Evolutionary conservation across 37 sponge, comb jelly and placozoan genomes (phyloP).

Genomic region (Theonella swinhoei): DNA sequence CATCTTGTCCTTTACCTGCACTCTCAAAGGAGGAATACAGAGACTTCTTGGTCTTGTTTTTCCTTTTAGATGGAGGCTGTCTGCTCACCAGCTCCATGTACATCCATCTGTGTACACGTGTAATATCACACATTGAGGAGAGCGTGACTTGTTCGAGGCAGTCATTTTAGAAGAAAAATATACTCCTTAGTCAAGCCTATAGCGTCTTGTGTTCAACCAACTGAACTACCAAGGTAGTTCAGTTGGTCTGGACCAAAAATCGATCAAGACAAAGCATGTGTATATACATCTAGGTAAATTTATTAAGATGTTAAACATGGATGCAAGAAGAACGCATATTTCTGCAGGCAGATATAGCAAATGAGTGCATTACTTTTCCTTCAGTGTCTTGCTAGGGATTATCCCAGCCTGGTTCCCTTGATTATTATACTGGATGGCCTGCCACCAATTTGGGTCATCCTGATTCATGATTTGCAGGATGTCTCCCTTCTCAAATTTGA

Average conservation of each 20-base stretch:
- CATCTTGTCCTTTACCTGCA: background rate
- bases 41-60: background rate
- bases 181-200: too few relatives aligned
- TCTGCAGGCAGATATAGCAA: too few relatives aligned
- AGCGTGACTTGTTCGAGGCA: too few relatives aligned
- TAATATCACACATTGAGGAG: too few relatives aligned
- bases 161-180: too few relatives aligned
- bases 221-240: too few relatives aligned
- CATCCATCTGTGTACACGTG: background rate
- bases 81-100: background rate
- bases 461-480: conserved; percentile 67
- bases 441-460: conserved; percentile 90
- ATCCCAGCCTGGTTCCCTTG: conserved; percentile 44
- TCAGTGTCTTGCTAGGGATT: conserved; percentile 55
- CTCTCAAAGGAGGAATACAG: background rate
- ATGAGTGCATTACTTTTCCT: conserved; percentile 37
- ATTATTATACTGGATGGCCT: conserved; percentile 53
- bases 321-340: too few relatives aligned
- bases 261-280: too few relatives aligned
- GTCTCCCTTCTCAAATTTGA: conserved; percentile 60
- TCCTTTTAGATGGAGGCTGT: background rate
- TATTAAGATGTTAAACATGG: too few relatives aligned
- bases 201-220: too few relatives aligned
- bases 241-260: too few relatives aligned
- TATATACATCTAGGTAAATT: too few relatives aligned